These are phyloP conservation scores for Phyllotis vaccarum DNA, from an alignment of 2,797 vertebrate species.

Conservation along the genomic window DNA sequence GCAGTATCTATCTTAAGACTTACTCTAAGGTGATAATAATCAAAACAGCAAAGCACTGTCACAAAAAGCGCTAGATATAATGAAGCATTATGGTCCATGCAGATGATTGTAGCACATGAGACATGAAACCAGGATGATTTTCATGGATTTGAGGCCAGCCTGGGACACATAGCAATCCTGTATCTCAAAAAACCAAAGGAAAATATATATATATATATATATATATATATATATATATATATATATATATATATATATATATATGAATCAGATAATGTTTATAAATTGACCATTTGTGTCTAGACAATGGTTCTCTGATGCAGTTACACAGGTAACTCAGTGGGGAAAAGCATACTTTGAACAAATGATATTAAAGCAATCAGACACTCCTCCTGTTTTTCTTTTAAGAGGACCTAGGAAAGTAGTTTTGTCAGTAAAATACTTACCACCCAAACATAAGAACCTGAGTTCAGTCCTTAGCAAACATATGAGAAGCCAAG, in stretches of 20 bases:
- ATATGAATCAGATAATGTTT: background rate
- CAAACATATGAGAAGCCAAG: background rate
- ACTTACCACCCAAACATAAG: background rate
- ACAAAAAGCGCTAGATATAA: background rate
- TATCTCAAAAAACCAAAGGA: background rate
- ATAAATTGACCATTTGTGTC: background rate
- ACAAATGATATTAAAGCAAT: background rate
- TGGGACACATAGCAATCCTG: background rate
- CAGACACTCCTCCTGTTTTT: accelerated
- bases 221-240: background rate
- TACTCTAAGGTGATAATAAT: background rate
- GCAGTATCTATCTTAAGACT: background rate
- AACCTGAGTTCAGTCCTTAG: background rate
- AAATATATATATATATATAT: no score
- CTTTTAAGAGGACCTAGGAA: background rate
- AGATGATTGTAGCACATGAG: background rate
- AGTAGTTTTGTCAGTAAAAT: background rate
- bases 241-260: background rate
- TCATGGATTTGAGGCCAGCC: background rate
- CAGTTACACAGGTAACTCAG: background rate
- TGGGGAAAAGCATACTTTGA: background rate
- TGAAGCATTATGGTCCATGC: background rate
- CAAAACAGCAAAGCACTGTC: background rate
- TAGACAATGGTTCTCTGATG: background rate
- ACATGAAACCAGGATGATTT: background rate